phyloP scores from a whole-genome alignment of 2,797 vertebrate genomes.

The Lepilemur septentrionalis region DNA sequence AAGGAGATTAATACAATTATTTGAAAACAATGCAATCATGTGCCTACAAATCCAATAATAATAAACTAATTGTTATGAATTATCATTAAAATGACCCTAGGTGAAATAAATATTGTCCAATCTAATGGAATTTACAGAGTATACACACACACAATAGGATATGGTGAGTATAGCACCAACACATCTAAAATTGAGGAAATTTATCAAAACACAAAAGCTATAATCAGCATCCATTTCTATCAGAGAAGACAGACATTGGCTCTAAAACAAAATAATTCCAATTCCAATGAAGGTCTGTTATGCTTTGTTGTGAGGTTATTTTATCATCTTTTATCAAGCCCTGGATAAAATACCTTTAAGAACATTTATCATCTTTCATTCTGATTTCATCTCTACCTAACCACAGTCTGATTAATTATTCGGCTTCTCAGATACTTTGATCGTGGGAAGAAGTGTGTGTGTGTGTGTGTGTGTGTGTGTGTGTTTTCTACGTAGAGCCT shows the following conservation, averaged over 20 bases:
- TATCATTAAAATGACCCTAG: neutral
- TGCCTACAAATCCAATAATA: neutral
- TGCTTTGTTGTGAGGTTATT: neutral
- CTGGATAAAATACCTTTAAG: slow-evolving; percentile 7
- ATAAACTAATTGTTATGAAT: neutral
- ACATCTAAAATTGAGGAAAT: neutral
- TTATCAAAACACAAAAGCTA: neutral
- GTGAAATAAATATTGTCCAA: neutral
- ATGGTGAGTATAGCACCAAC: neutral
- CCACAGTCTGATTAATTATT: neutral
- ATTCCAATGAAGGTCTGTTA: neutral
- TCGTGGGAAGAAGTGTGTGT: neutral
- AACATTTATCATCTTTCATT: slow-evolving; percentile 4
- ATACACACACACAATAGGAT: neutral
- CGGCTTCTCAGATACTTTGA: neutral
- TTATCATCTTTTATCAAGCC: slow-evolving; percentile 32
- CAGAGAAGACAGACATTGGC: neutral
- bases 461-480: neutral
- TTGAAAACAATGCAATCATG: neutral
- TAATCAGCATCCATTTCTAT: neutral
- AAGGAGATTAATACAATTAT: neutral
- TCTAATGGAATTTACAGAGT: neutral
- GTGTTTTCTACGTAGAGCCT: neutral
- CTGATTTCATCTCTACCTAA: neutral
- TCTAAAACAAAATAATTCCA: neutral